These are phyloP conservation scores for Epizoanthus stellaris DNA, from an alignment of 92 coral and sea anemone genomes.

Conservation along the genomic window DNA sequence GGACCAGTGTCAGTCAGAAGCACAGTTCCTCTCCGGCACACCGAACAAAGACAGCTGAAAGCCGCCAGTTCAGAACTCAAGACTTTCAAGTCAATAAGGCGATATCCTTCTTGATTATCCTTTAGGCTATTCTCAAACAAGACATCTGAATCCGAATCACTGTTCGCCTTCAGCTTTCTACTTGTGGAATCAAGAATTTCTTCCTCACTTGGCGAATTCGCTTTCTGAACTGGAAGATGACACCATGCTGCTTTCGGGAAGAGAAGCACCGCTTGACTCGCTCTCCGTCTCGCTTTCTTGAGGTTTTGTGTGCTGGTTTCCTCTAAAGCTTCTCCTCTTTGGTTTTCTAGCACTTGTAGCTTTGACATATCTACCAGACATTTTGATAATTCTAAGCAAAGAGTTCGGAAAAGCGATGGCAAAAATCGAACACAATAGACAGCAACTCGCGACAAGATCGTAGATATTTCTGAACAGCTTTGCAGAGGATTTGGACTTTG, in stretches of 20 bases:
- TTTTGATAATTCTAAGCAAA: not conserved
- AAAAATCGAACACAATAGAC: not conserved
- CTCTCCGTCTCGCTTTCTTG: not conserved
- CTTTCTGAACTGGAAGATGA: not conserved
- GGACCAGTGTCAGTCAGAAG: not conserved
- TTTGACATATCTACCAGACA: not conserved
- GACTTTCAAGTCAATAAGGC: not conserved
- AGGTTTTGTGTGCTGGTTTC: slow-evolving; percentile 5
- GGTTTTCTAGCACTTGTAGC: not conserved
- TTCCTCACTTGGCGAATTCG: slow-evolving; percentile 7
- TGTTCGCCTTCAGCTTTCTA: not conserved
- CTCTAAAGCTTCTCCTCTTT: slow-evolving; percentile 1
- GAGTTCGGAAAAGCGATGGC: not conserved
- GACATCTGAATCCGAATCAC: not conserved
- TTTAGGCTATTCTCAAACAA: not conserved
- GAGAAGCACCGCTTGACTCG: not conserved
- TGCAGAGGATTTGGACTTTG: no score
- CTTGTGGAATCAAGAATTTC: slow-evolving; percentile 7
- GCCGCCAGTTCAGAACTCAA: not conserved
- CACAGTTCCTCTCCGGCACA: slow-evolving; percentile 5
- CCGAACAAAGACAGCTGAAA: slow-evolving; percentile 11
- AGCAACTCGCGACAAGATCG: not conserved
- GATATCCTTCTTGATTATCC: slow-evolving; percentile 10
- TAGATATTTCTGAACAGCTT: not conserved
- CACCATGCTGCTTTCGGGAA: not conserved